phyloP scores from a whole-genome alignment of 2,113 vertebrate species.

The Clinocottus analis region DNA sequence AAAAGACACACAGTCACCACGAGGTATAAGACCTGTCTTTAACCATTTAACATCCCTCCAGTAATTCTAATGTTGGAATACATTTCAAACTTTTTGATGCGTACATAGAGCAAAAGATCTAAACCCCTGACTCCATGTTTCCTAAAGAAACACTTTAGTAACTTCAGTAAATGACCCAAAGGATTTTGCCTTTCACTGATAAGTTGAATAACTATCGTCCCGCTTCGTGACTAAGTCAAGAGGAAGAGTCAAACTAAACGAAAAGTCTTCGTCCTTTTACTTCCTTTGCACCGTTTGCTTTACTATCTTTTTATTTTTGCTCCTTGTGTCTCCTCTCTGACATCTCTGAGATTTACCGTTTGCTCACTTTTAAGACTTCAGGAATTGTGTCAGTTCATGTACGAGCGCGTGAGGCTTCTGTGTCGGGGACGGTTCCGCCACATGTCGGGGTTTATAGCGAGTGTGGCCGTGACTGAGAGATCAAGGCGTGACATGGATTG shows the following conservation, averaged over 20 bases:
- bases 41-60: not conserved
- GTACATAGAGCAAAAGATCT: not conserved
- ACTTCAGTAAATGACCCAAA: not conserved
- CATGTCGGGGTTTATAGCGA: slow-evolving; percentile 66
- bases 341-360: slow-evolving; percentile 62
- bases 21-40: not conserved
- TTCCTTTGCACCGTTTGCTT: not conserved
- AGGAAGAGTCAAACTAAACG: not conserved
- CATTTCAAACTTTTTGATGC: not conserved
- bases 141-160: not conserved
- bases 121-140: not conserved
- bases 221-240: not conserved
- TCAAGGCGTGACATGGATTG: slow-evolving; percentile 66
- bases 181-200: not conserved
- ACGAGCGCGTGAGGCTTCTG: slow-evolving; percentile 41
- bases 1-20: not conserved
- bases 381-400: slow-evolving; percentile 35
- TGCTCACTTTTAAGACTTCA: slow-evolving; percentile 48
- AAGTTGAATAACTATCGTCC: not conserved
- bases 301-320: slow-evolving; percentile 6
- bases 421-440: slow-evolving; percentile 62
- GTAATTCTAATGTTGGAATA: not conserved
- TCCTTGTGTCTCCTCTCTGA: slow-evolving; percentile 10
- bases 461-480: slow-evolving; percentile 59
- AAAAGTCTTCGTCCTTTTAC: not conserved